A percentile compares a stretch with the other conserved stretches of the same genome.
Conservation (phyloP, 1,140 invertebrate genomes). For the Mycetomoellerius zeteki region DNA sequence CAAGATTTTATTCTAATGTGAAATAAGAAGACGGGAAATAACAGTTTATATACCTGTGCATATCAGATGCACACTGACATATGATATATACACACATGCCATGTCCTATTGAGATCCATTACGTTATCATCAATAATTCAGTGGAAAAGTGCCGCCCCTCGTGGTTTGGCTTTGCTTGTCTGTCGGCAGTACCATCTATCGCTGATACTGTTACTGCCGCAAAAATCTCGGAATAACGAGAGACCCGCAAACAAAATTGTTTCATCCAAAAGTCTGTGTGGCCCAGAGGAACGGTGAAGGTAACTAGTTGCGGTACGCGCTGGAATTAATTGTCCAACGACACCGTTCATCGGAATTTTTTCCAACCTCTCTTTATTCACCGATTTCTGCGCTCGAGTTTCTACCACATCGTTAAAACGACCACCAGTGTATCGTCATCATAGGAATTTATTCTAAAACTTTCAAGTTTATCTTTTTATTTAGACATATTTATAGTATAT, state of each 20-base stretch:
- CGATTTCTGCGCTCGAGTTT: conserved; percentile 12
- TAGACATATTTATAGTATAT: neutral
- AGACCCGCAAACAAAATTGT: conserved; percentile 69
- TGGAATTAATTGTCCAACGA: conserved; percentile 68
- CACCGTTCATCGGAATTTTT: conserved; percentile 52
- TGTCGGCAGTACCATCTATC: conserved; percentile 26
- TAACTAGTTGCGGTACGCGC: conserved; percentile 37
- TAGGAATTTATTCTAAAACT: neutral
- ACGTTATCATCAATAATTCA: conserved; percentile 79
- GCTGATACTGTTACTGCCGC: neutral
- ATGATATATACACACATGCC: conserved; percentile 13
- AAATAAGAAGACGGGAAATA: conserved; percentile 36
- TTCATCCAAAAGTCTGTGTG: conserved; percentile 53
- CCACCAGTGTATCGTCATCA: neutral
- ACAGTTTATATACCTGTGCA: conserved; percentile 55
- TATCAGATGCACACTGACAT: conserved; percentile 52
- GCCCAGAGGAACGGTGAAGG: neutral
- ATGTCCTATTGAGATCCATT: conserved; percentile 73
- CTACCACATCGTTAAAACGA: conserved; percentile 16
- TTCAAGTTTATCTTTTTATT: neutral
- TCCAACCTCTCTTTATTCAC: conserved; percentile 39
- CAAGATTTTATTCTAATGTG: neutral
- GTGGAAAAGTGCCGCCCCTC: conserved; percentile 69
- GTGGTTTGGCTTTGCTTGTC: conserved; percentile 61
- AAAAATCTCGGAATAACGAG: conserved; percentile 72